phyloP scores from a whole-genome alignment of 2,888 invertebrate genomes.

The Didymodactylos carnosus region DNA sequence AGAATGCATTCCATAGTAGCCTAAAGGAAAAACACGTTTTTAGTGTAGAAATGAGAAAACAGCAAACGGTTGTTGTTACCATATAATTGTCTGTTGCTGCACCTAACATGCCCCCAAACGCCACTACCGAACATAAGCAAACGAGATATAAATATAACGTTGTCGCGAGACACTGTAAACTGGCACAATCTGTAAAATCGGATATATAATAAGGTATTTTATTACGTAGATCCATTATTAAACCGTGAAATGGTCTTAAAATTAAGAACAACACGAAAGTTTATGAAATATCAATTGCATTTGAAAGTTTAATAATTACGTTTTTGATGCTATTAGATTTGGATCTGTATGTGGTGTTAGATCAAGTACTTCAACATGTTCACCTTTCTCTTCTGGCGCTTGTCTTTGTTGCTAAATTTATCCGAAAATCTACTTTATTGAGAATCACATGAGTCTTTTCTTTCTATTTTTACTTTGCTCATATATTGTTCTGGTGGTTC shows the following conservation, averaged over 20 bases:
- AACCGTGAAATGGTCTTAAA: constrained; percentile 24
- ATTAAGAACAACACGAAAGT: background rate
- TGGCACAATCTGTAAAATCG: constrained; percentile 34
- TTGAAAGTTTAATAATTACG: background rate
- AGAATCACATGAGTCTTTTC: background rate
- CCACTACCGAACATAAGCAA: constrained; percentile 32
- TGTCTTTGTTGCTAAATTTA: background rate
- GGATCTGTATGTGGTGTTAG: background rate
- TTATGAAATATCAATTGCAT: background rate
- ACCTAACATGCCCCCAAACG: constrained; percentile 32
- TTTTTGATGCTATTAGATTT: background rate
- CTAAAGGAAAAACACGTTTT: background rate
- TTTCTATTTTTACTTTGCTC: constrained; percentile 15
- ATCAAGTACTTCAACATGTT: background rate
- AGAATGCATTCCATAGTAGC: constrained; percentile 41
- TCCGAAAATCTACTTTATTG: background rate
- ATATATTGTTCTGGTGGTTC: constrained; percentile 54
- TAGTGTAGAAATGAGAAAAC: no score
- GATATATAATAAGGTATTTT: constrained; percentile 25
- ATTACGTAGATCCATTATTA: constrained; percentile 26
- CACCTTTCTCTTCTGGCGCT: background rate
- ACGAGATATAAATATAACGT: constrained; percentile 34
- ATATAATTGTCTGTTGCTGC: constrained; percentile 28
- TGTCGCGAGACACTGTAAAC: constrained; percentile 29
- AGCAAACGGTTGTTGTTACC: constrained; percentile 11